Conservation (phyloP, 2,888 invertebrate genomes). For the Caenorhabditis sp. region DNA sequence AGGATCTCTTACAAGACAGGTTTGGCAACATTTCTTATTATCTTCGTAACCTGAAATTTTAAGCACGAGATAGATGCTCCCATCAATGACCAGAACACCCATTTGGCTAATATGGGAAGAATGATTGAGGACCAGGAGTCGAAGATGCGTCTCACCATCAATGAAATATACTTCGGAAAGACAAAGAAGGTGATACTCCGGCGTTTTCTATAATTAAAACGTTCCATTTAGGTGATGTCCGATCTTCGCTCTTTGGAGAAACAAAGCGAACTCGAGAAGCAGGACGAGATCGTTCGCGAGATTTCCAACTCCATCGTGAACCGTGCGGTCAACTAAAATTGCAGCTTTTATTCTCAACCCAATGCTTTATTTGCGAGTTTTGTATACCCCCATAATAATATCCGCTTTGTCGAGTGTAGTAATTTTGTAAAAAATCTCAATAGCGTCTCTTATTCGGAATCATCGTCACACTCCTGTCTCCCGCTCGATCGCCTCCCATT, state of each 20-base stretch:
- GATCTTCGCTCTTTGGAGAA: constrained; percentile 74
- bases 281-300: constrained; percentile 71
- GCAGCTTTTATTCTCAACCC: constrained; percentile 13
- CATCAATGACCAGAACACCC: constrained; percentile 94
- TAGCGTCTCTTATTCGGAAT: constrained; percentile 25
- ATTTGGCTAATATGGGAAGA: constrained; percentile 98
- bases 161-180: constrained; percentile 99
- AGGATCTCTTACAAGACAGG: constrained; percentile 97
- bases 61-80: constrained; percentile 93
- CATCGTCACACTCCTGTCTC: constrained; percentile 47
- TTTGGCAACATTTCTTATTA: constrained; percentile 82
- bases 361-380: constrained; percentile 59
- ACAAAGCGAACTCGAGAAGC: constrained; percentile 67
- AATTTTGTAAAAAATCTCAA: constrained; percentile 56
- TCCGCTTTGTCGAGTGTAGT: constrained; percentile 49
- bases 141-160: constrained; percentile 97
- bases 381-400: constrained; percentile 49
- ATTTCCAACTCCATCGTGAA: constrained; percentile 70
- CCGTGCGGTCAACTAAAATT: constrained; percentile 57
- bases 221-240: constrained; percentile 67
- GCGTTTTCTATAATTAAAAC: neutral
- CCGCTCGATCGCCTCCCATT: constrained; percentile 17
- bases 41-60: constrained; percentile 18
- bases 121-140: constrained; percentile 99
- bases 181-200: constrained; percentile 85